Conservation (phyloP, 2,797 vertebrate genomes). For the Glyptemys insculpta region DNA sequence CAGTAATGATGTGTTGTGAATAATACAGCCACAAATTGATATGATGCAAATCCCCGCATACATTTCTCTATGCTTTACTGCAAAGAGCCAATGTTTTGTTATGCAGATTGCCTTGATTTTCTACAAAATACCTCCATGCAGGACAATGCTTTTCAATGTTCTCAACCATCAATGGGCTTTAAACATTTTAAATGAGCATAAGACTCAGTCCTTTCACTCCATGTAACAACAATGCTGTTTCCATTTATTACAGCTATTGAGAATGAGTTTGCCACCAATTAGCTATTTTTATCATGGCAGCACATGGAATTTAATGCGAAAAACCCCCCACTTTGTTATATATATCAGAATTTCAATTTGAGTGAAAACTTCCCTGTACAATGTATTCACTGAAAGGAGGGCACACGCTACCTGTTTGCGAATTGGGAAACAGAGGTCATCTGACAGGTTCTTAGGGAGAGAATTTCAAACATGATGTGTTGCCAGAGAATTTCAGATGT, state of each 20-base stretch:
- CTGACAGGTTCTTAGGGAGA: background rate
- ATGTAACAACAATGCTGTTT: background rate
- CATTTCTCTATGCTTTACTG: slow-evolving; percentile 8
- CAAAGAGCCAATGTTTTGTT: background rate
- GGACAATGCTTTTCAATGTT: slow-evolving; percentile 5
- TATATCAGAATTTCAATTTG: background rate
- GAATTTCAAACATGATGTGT: slow-evolving; percentile 44
- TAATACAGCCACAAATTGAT: slow-evolving; percentile 65
- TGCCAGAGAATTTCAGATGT: slow-evolving; percentile 46
- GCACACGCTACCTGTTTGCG: background rate
- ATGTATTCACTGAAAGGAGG: background rate
- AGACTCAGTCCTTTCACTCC: background rate
- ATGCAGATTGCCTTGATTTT: slow-evolving; percentile 27
- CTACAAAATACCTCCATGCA: slow-evolving; percentile 9
- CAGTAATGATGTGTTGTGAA: slow-evolving; percentile 58
- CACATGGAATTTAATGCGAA: background rate
- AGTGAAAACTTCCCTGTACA: background rate
- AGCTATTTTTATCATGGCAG: background rate
- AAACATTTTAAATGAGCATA: slow-evolving; percentile 18
- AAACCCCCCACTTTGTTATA: background rate
- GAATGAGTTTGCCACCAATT: background rate
- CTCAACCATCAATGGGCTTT: background rate
- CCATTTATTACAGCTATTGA: background rate
- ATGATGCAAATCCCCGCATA: slow-evolving; percentile 49
- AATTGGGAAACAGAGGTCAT: background rate